Percentiles rank a stretch among this genome's conserved stretches.
Evolutionary conservation across 1,140 invertebrate genomes (phyloP).

Genomic region (Zaprionus ornatus): DNA sequence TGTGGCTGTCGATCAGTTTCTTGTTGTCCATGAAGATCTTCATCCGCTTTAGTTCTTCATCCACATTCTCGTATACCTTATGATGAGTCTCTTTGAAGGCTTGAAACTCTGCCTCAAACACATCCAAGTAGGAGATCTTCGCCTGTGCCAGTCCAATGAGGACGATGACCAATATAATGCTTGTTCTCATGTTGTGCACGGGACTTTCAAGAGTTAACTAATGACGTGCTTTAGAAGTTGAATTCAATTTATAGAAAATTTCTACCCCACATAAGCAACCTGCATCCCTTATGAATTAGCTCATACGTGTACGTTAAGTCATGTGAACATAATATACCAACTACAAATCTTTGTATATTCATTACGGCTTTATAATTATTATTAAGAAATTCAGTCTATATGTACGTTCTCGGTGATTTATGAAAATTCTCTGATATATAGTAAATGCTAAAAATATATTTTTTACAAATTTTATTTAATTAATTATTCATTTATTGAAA

Average conservation of each 20-base stretch:
- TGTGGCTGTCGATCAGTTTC: slow-evolving; percentile 92
- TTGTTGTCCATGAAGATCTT: slow-evolving; percentile 93
- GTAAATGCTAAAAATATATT: no score
- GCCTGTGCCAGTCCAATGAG: not conserved
- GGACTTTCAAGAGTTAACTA: no score
- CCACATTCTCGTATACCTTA: slow-evolving; percentile 88
- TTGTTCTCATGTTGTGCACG: slow-evolving; percentile 10
- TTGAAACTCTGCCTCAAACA: slow-evolving; percentile 9
- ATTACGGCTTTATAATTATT: not conserved
- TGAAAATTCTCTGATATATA: no score
- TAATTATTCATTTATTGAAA: no score
- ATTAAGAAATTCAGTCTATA: no score
- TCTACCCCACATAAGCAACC: not conserved
- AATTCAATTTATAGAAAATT: no score
- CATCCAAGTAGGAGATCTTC: slow-evolving; percentile 11
- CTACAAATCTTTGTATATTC: no score
- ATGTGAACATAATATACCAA: no score
- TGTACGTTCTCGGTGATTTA: no score
- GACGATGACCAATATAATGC: not conserved
- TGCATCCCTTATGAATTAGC: not conserved
- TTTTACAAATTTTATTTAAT: no score
- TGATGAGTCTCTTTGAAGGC: slow-evolving; percentile 83
- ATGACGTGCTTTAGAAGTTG: no score
- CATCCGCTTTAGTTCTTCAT: slow-evolving; percentile 91
- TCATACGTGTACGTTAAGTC: no score